Evolutionary conservation across 2,113 vertebrate species (phyloP).

Genomic region (Gadus macrocephalus): DNA sequence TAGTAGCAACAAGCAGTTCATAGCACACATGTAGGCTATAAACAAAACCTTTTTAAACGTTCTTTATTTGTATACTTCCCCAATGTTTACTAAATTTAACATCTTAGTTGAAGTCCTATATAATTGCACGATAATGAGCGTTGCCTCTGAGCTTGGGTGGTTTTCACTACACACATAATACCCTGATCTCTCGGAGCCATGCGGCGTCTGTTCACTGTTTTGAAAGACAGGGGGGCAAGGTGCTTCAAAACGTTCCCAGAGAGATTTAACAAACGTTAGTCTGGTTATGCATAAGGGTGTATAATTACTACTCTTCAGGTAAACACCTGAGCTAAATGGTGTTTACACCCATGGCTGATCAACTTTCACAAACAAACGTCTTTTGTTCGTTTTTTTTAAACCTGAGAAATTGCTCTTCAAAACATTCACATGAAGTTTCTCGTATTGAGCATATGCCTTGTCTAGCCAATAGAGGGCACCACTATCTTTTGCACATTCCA

Average conservation of each 20-base stretch:
- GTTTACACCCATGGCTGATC: conserved; percentile 47
- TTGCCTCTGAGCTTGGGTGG: too few relatives aligned
- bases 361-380: conserved; percentile 34
- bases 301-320: conserved; percentile 50
- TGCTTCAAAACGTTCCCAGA: conserved; percentile 51
- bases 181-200: conserved; percentile 32
- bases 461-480: neutral
- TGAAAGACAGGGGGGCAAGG: conserved; percentile 18
- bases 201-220: conserved; percentile 25
- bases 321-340: conserved; percentile 45
- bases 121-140: too few relatives aligned
- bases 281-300: conserved; percentile 6
- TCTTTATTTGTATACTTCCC: too few relatives aligned
- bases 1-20: too few relatives aligned
- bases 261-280: conserved; percentile 17
- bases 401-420: conserved; percentile 45
- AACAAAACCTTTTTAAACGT: too few relatives aligned
- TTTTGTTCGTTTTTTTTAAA: conserved; percentile 33
- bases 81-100: too few relatives aligned
- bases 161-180: conserved; percentile 30
- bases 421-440: conserved; percentile 43
- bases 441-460: neutral
- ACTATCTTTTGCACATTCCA: neutral
- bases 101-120: too few relatives aligned
- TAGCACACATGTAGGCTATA: too few relatives aligned